These are phyloP conservation scores for Antitype chi DNA, from an alignment of 2,888 invertebrate species.

Conservation along the genomic window DNA sequence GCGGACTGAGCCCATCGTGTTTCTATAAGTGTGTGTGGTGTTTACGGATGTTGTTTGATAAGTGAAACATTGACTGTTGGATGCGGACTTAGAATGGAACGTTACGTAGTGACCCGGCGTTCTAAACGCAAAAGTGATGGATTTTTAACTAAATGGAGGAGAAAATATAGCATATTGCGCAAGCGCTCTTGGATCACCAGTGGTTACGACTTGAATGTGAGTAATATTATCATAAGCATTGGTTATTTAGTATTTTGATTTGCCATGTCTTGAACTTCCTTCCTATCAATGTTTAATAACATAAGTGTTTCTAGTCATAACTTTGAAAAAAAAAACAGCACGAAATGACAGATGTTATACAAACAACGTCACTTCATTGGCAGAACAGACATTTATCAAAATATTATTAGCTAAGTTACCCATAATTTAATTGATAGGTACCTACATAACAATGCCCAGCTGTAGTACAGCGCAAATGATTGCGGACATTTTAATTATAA, in stretches of 20 bases:
- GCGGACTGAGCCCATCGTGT: conserved; percentile 79
- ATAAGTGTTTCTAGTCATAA: background rate
- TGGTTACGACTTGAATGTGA: conserved; percentile 86
- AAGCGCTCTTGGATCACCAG: conserved; percentile 83
- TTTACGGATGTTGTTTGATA: conserved; percentile 26
- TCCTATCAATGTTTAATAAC: conserved; percentile 28
- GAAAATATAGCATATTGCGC: conserved; percentile 81
- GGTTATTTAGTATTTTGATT: conserved; percentile 8
- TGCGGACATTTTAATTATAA: conserved; percentile 15
- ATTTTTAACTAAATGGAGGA: conserved; percentile 83
- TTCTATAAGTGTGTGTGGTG: conserved; percentile 52
- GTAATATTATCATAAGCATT: conserved; percentile 63
- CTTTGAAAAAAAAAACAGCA: background rate
- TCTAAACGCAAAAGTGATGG: conserved; percentile 84
- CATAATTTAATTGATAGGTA: no score
- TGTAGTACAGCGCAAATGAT: background rate
- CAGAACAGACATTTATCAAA: conserved; percentile 1
- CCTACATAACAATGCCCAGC: background rate
- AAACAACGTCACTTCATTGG: conserved; percentile 10
- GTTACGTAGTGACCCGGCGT: conserved; percentile 83
- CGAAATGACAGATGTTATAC: background rate
- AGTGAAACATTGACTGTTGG: conserved; percentile 71
- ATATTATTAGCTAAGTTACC: background rate
- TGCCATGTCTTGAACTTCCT: background rate
- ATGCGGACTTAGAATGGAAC: conserved; percentile 80